Evolutionary conservation across 2,888 invertebrate species (phyloP), one percentile per base, ranked within the genome.

Genomic region (Heliconius charithonia): DNA sequence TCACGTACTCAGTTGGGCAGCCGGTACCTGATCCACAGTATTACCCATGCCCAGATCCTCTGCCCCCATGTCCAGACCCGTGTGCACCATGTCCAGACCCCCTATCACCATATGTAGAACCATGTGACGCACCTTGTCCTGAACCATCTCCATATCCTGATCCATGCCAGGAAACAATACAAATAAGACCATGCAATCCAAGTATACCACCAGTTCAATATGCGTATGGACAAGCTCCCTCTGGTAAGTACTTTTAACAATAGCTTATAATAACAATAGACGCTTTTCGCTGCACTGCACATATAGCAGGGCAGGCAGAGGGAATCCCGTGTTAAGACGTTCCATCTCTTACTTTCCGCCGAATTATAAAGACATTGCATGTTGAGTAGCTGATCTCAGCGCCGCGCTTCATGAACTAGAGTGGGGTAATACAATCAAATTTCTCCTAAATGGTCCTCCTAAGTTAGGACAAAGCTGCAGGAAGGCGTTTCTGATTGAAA

Each of bases 201-300:
- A 85, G 85, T 66, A 86, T 85, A 25, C 83, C 87, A 0, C 82
- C 85, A 0, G 84, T 90, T 32, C 88, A 87, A 79, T 90, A 87
- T 62, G 37, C 86, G 0, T 87, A 89, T 22, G 91, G 92, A 3
- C 90, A 90, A 71, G 91, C 91, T 0, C 92, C 91, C 0, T 37
- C 83, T 73, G 92, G 92, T 92, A 83, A 85, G 80, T 69, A 37
- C 12, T 41, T 45, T 45, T 45, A 45, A 41, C 4, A 41, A 13
- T 41, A 41, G 0, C 41, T 41, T 41, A 41, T 41, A 41, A 41
- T 41, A 41, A 41, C 41, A 41, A 41, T 13, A 41, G 41, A 12
- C 12, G 41, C 3, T 41, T 41, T 2, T 41, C 41, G 41, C 13
- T 41, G 41, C 41, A 41, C 13, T 13, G 41, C 13, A 13, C 41